Evolutionary conservation across 1,140 invertebrate species (phyloP).

Genomic region (Leucophenga varia): DNA sequence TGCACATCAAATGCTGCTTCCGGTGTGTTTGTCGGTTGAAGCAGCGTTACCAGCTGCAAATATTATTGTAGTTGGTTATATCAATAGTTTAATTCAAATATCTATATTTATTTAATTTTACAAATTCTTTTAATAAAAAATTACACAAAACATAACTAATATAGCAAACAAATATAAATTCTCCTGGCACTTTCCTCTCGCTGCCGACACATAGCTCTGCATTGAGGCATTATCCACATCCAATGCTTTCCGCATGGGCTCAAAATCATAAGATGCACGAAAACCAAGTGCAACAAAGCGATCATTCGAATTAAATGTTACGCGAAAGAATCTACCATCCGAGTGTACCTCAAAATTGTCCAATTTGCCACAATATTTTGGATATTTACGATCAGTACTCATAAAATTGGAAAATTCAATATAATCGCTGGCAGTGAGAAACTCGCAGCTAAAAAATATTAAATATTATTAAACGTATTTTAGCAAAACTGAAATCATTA

Average conservation of each 20-base stretch:
- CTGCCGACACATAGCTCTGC: slow-evolving; percentile 36
- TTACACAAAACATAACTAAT: too few species aligned
- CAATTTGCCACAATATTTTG: slow-evolving; percentile 80
- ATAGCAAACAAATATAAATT: too few species aligned
- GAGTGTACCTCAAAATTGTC: slow-evolving; percentile 79
- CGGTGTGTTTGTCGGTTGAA: too few species aligned
- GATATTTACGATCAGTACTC: slow-evolving; percentile 81
- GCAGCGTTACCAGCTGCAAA: too few species aligned
- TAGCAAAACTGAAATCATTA: not conserved
- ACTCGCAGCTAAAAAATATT: slow-evolving; percentile 70
- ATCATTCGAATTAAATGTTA: slow-evolving; percentile 92
- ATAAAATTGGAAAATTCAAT: slow-evolving; percentile 94
- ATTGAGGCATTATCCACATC: slow-evolving; percentile 55
- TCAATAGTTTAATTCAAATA: too few species aligned
- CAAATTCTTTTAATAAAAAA: too few species aligned
- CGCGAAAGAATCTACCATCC: slow-evolving; percentile 89
- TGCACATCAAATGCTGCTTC: too few species aligned
- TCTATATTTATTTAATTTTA: too few species aligned
- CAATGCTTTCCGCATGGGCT: slow-evolving; percentile 34
- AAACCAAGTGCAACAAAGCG: slow-evolving; percentile 91
- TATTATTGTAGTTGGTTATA: too few species aligned
- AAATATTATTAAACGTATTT: not conserved
- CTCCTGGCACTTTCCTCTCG: too few species aligned
- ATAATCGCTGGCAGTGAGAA: slow-evolving; percentile 85
- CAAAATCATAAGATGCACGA: slow-evolving; percentile 85